Base-by-base conservation (phyloP, 2,113 vertebrate genomes). In the Heterotis niloticus region DNA sequence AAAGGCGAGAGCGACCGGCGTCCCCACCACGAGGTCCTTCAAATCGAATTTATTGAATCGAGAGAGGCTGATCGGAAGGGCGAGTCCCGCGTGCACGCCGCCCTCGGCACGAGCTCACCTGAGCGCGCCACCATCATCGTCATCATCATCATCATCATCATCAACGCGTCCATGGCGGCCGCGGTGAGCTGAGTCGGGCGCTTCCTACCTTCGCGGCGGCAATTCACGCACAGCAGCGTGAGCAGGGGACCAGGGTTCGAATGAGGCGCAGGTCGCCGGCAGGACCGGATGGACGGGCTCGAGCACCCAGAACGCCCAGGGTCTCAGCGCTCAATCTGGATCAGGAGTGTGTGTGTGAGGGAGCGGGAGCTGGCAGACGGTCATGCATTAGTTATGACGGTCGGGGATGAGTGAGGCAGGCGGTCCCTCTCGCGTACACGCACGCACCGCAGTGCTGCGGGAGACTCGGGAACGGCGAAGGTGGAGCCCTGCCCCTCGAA, bases 151-250 rank as follows among this genome's bases (percentile, higher is more conserved):
- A 59, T 59, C 57, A 17, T 14, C 20, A 62, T 5, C 60, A 62
- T 62, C 14, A 62, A 3, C 60, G 34, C 34, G 34, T 44, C 34
- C 10, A n/a, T 10, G 20, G 17, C 34, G 34, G 34, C 3, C 1
- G 64, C 10, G 20, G 17, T 54, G 51, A 20, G 51, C n/a, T 4
- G 44, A 20, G 28, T 56, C 54, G 57, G 18, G 26, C n/a, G 9
- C 65, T 54, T 59, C 80, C 64, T 83, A 83, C 82, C 82, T 83
- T 83, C 26, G 57, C 75, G 69, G 78, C 78, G 34, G 34, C 3
- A 44, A 56, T 57, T 83, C 74, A 78, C 70, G 67, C 54, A 80
- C 69, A 71, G 78, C 69, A 76, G 75, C 64, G 64, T 75, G 13
- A 44, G 60, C 78, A 80, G 78, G 81, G 69, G 64, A 75, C 18